A percentile compares a stretch with the other conserved stretches of the same genome.
These are phyloP conservation scores for Standfussiana lucernea DNA, from an alignment of 2,888 invertebrate species.

Conservation along the genomic window DNA sequence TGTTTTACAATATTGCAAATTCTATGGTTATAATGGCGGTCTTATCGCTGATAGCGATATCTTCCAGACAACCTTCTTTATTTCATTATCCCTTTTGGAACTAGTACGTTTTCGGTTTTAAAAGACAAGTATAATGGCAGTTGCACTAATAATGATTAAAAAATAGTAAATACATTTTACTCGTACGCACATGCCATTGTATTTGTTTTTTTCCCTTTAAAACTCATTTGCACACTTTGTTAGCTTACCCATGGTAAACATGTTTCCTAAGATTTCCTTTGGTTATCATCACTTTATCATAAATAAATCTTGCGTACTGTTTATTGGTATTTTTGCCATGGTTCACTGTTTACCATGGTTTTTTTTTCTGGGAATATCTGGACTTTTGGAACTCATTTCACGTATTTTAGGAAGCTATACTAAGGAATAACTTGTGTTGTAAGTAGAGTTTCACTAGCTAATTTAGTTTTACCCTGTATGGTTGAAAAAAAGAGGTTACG, in stretches of 20 bases:
- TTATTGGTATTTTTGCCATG: background rate
- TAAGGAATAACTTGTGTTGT: background rate
- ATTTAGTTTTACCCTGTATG: background rate
- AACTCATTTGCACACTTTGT: background rate
- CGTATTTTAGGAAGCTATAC: background rate
- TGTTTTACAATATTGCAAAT: too few relatives aligned
- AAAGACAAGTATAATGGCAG: background rate
- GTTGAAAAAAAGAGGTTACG: background rate
- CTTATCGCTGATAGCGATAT: too few relatives aligned
- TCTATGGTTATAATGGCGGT: too few relatives aligned
- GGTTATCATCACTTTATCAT: background rate
- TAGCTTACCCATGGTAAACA: conserved; percentile 25
- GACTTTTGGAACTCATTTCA: background rate
- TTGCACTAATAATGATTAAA: background rate
- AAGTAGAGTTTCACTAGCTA: background rate
- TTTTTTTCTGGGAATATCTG: background rate
- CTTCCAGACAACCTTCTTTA: background rate
- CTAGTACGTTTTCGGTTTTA: background rate
- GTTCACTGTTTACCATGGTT: conserved; percentile 11
- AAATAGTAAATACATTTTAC: background rate
- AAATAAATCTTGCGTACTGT: background rate
- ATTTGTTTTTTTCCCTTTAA: conserved; percentile 2
- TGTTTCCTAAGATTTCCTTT: background rate
- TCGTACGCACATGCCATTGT: background rate
- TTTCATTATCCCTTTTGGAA: conserved; percentile 10